A percentile compares a stretch with the other conserved stretches of the same genome.
Conservation (phyloP, 2,113 vertebrate species). For the Cathartes aura region DNA sequence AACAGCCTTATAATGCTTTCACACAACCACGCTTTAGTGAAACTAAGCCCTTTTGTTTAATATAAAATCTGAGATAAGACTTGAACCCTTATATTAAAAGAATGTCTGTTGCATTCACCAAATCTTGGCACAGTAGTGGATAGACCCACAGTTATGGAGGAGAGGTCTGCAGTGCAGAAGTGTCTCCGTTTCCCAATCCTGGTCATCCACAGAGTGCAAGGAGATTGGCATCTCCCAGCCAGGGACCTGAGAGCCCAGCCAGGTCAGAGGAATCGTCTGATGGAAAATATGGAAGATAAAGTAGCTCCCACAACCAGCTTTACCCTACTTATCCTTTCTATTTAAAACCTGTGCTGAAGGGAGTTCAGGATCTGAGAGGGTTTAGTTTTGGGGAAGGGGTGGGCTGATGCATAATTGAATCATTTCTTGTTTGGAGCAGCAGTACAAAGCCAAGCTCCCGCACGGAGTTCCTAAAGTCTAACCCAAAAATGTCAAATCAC, state of each 20-base stretch:
- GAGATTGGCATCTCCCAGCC: background rate
- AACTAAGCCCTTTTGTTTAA: background rate
- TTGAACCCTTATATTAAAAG: background rate
- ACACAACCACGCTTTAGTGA: background rate
- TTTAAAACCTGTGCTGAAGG: constrained; percentile 40
- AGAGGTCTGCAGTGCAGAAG: background rate
- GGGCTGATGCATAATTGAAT: constrained; percentile 28
- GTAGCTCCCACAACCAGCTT: constrained; percentile 29
- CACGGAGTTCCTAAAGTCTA: constrained; percentile 10
- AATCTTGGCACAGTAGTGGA: background rate
- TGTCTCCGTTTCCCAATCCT: background rate
- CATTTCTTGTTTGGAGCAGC: background rate
- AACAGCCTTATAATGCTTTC: background rate
- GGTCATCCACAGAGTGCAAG: background rate
- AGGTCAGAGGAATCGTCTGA: background rate
- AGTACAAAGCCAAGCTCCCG: background rate
- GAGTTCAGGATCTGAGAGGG: background rate
- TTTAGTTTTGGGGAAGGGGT: background rate
- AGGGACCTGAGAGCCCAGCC: background rate
- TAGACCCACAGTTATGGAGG: background rate
- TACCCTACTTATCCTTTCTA: constrained; percentile 58
- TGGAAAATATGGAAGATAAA: constrained; percentile 47
- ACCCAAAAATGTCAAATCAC: constrained; percentile 63
- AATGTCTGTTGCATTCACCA: background rate
- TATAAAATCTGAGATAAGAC: background rate